Evolutionary conservation across 2,797 vertebrate species (phyloP), one percentile per base, ranked within the genome.

Genomic region (Crenuchus spilurus): DNA sequence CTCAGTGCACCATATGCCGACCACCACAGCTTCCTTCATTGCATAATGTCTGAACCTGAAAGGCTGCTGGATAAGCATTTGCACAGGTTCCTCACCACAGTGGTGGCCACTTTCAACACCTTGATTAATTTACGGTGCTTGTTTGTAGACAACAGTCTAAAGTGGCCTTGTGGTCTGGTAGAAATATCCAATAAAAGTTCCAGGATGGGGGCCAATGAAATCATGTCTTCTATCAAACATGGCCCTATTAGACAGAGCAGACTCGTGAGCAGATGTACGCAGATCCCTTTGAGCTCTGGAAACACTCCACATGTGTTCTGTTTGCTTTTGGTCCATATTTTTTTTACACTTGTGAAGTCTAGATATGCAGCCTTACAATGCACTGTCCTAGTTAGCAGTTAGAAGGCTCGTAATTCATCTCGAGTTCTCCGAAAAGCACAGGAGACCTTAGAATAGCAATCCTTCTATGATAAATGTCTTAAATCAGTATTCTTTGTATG

Each of bases 221-320:
- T 73, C 33, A 46, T 80, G 76, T 83, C 67, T 75, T 71, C 49
- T 73, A 72, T 77, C 72, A 75, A 75, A 67, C 77, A 70, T 49
- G 46, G 51, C 18, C 51, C 52, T 67, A 52, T 72, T 64, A 77
- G 75, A 79, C 37, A 63, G 2, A 64, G 33, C 49, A 69, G 55
- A 46, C 30, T 7, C 54, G 49, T 22, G 49, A 68, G 61, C 62
- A 68, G 62, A 74, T 74, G 71, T 41, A 44, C 11, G 20, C 30
- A 64, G 11, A 51, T 58, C 49, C 61, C 60, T 7, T 31, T 10
- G 66, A 30, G 66, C 58, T 18, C 14, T 70, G 48, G 48, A 70
- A 55, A 70, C 39, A 37, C 26, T 65, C 28, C 62, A 65, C 31
- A 65, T 55, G 58, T 75, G 57, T 67, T 60, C 74, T 75, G n/a